Percentiles rank a stretch among this genome's conserved stretches.
Evolutionary conservation across 2,888 invertebrate genomes (phyloP).

Genomic region (Papilio gigon): DNA sequence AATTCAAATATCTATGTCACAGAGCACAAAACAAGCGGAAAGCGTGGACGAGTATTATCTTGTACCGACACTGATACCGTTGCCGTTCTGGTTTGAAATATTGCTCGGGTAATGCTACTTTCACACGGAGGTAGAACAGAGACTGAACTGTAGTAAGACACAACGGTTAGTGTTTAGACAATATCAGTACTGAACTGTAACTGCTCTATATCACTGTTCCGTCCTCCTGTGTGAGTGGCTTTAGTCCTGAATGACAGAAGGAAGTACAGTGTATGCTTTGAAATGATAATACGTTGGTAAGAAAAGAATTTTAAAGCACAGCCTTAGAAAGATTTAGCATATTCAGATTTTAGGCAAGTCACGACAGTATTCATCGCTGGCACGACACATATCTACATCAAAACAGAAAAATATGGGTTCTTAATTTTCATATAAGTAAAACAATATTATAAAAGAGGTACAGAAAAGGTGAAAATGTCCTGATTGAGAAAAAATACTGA

Average conservation of each 20-base stretch:
- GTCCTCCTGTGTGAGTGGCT: not conserved
- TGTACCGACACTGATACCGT: conserved; percentile 3
- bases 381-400: too few relatives aligned
- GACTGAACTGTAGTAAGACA: not conserved
- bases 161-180: not conserved
- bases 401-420: too few relatives aligned
- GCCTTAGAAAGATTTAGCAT: not conserved
- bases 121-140: not conserved
- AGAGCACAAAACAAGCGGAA: conserved; percentile 18
- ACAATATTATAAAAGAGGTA: too few relatives aligned
- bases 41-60: conserved; percentile 13
- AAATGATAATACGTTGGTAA: conserved; percentile 4
- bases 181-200: not conserved
- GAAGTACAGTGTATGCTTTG: conserved; percentile 3
- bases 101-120: not conserved
- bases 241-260: not conserved
- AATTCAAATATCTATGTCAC: conserved; percentile 15
- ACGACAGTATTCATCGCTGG: too few relatives aligned
- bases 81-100: conserved; percentile 1
- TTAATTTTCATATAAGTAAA: too few relatives aligned
- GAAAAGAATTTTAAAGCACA: not conserved
- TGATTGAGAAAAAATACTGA: too few relatives aligned
- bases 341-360: not conserved
- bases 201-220: not conserved
- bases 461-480: too few relatives aligned